These are phyloP conservation scores for Aegithalos caudatus DNA, from an alignment of 2,113 vertebrate species.

Conservation along the genomic window DNA sequence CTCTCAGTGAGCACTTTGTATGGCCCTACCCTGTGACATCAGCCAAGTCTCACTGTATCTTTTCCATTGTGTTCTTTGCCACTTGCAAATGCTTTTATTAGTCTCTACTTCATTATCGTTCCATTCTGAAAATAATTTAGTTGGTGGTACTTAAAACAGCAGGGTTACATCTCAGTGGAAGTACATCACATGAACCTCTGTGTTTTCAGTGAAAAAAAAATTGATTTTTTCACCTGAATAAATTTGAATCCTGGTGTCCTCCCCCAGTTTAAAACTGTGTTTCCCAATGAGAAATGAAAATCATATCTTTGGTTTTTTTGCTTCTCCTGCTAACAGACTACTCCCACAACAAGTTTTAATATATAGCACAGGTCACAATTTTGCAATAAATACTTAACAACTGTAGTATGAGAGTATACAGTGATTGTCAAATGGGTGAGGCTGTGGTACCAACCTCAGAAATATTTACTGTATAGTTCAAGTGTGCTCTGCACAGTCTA, in stretches of 20 bases:
- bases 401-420: background rate
- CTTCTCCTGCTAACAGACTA: background rate
- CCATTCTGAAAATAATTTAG: background rate
- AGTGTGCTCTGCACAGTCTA: background rate
- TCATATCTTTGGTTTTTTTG: background rate
- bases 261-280: background rate
- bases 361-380: background rate
- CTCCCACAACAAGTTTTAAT: background rate
- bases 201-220: background rate
- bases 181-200: background rate
- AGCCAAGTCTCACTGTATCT: background rate
- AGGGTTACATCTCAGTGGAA: background rate
- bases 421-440: background rate
- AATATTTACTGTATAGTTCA: background rate
- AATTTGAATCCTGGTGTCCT: background rate
- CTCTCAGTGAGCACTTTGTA: background rate
- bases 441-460: background rate
- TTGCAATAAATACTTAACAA: background rate
- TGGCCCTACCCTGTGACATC: background rate
- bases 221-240: background rate
- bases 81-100: background rate
- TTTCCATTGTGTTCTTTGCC: background rate
- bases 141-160: background rate
- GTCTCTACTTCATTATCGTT: background rate
- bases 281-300: background rate